Evolutionary conservation across 2,797 vertebrate species (phyloP).

Genomic region (Phalanger gymnotis): DNA sequence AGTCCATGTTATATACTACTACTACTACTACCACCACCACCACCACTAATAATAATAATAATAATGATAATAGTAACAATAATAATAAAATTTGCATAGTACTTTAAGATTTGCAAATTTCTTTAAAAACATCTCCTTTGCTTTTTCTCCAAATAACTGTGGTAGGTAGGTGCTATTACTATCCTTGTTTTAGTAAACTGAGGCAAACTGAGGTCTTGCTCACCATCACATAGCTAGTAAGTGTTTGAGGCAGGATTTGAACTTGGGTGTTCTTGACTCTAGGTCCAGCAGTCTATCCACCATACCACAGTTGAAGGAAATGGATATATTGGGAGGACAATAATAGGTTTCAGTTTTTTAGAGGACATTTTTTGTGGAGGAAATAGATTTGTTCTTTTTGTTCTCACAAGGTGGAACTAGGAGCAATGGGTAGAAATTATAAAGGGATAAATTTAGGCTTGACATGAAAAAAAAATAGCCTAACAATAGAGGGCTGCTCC

Average conservation of each 20-base stretch:
- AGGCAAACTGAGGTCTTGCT: not conserved
- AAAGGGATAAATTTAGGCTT: not conserved
- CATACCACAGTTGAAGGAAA: not conserved
- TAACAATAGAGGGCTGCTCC: too few species aligned
- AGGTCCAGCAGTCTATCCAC: not conserved
- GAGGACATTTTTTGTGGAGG: not conserved
- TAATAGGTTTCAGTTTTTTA: not conserved
- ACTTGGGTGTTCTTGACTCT: not conserved
- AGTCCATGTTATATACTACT: not conserved
- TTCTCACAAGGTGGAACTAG: not conserved
- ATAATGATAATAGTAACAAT: too few species aligned
- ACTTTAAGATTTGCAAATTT: not conserved
- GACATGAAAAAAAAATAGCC: not conserved
- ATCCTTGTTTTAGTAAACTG: conserved; percentile 1
- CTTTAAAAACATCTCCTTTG: not conserved
- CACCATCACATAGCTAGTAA: not conserved
- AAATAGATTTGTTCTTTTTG: not conserved
- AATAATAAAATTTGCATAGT: not conserved
- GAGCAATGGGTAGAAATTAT: not conserved
- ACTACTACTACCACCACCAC: not conserved
- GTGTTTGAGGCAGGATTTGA: not conserved
- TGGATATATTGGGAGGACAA: not conserved
- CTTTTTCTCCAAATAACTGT: not conserved
- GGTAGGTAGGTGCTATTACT: not conserved
- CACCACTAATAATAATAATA: too few species aligned